Conservation (phyloP, 2,113 vertebrate species). For the Osmerus eperlanus region DNA sequence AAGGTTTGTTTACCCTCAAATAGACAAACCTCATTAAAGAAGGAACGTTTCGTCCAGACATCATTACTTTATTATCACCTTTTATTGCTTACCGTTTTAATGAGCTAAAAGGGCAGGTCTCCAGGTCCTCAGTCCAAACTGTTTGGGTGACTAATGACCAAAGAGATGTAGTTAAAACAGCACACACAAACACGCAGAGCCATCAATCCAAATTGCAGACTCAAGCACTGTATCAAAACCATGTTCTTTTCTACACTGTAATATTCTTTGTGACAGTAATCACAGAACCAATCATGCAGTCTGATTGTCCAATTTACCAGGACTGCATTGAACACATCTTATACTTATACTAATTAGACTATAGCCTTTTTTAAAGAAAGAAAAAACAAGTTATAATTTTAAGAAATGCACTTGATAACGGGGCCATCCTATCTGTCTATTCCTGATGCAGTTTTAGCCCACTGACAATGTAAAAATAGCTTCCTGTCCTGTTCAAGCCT, state of each 20-base stretch:
- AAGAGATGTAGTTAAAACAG: slow-evolving; percentile 35
- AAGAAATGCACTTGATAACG: too few relatives aligned
- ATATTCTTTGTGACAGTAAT: too few relatives aligned
- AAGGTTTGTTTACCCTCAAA: background rate
- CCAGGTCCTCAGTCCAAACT: slow-evolving; percentile 43
- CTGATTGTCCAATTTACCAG: background rate
- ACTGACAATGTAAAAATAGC: too few relatives aligned
- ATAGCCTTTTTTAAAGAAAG: too few relatives aligned
- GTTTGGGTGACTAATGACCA: slow-evolving; percentile 53
- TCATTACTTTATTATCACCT: slow-evolving; percentile 58
- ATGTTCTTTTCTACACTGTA: too few relatives aligned
- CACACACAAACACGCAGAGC: slow-evolving; percentile 1
- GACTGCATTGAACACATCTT: too few relatives aligned
- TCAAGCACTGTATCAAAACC: background rate
- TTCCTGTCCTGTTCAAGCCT: background rate
- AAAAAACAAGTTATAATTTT: too few relatives aligned
- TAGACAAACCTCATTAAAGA: background rate
- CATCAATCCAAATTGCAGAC: slow-evolving; percentile 11
- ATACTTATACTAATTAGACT: too few relatives aligned
- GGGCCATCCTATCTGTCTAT: too few relatives aligned
- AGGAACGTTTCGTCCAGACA: slow-evolving; percentile 18
- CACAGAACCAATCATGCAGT: too few relatives aligned
- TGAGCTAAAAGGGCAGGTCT: slow-evolving; percentile 55
- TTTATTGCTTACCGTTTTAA: slow-evolving; percentile 63
- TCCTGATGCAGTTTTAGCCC: too few relatives aligned